phyloP scores from a whole-genome alignment of 2,888 invertebrate genomes.

The Dusona sp. region DNA sequence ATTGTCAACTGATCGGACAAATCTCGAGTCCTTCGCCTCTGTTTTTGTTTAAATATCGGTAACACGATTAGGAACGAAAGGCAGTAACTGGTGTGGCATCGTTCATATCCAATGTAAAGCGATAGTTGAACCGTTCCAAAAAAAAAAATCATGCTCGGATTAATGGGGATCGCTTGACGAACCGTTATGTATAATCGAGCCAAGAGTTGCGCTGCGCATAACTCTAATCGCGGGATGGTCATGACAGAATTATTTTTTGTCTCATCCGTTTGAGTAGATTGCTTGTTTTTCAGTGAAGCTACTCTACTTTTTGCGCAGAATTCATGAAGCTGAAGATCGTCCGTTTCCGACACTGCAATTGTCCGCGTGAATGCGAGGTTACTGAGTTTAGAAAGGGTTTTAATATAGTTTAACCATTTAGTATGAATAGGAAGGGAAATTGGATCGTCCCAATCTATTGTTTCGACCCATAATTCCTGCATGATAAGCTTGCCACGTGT shows the following conservation, averaged over 20 bases:
- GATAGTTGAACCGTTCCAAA: slow-evolving; percentile 61
- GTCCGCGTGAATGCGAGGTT: slow-evolving; percentile 5
- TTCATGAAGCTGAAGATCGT: slow-evolving; percentile 56
- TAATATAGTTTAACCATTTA: background rate
- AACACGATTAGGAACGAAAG: slow-evolving; percentile 63
- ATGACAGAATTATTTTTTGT: too few species aligned
- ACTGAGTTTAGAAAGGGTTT: background rate
- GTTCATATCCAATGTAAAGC: slow-evolving; percentile 53
- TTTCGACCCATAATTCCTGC: slow-evolving; percentile 43
- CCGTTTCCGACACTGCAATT: background rate
- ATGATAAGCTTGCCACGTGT: slow-evolving; percentile 47
- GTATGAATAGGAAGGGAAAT: slow-evolving; percentile 25
- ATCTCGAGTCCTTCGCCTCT: background rate
- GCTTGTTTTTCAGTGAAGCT: slow-evolving; percentile 22
- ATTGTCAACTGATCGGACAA: slow-evolving; percentile 26
- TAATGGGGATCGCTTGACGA: too few species aligned
- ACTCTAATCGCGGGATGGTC: too few species aligned
- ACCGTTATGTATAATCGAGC: too few species aligned
- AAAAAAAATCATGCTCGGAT: background rate
- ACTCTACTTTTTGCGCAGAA: slow-evolving; percentile 63
- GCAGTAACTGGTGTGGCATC: slow-evolving; percentile 16
- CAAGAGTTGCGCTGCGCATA: too few species aligned
- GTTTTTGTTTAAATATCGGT: slow-evolving; percentile 29
- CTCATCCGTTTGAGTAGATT: background rate
- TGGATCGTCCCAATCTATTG: slow-evolving; percentile 54